Conservation (phyloP, 2,113 vertebrate species). For the Syrmaticus mikado region DNA sequence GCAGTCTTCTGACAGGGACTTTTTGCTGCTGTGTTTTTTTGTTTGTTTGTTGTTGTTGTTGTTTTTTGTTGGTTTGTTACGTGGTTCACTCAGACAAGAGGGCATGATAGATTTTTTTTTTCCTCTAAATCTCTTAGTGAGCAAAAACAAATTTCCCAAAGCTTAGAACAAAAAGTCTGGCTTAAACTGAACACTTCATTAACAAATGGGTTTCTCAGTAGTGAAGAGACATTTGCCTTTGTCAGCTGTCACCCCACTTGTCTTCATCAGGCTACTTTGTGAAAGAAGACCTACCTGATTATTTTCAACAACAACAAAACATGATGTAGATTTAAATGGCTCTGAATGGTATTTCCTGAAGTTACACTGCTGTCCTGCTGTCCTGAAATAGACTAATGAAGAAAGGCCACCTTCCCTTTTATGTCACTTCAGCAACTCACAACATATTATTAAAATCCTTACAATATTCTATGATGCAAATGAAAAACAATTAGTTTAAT, state of each 20-base stretch:
- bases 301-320: not conserved
- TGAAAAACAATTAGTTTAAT: conserved; percentile 33
- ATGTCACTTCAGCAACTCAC: not conserved
- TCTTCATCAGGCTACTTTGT: conserved; percentile 52
- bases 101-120: not conserved
- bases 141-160: conserved; percentile 42
- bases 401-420: not conserved
- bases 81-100: conserved; percentile 45
- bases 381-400: not conserved
- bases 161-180: not conserved
- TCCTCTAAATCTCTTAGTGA: conserved; percentile 45
- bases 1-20: conserved; percentile 37
- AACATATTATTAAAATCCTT: conserved; percentile 34
- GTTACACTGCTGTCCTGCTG: not conserved
- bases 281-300: conserved; percentile 22
- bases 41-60: too few relatives aligned
- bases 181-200: conserved; percentile 14
- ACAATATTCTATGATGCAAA: not conserved
- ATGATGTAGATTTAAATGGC: not conserved
- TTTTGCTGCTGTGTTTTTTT: not conserved
- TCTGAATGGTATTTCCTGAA: not conserved
- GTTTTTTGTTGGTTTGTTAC: not conserved
- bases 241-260: conserved; percentile 23
- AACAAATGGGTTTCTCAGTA: not conserved
- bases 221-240: not conserved